A percentile compares a stretch with the other conserved stretches of the same genome.
These are phyloP conservation scores for Parapristionchus giblindavisi DNA, from an alignment of 2,888 invertebrate genomes.

Conservation along the genomic window DNA sequence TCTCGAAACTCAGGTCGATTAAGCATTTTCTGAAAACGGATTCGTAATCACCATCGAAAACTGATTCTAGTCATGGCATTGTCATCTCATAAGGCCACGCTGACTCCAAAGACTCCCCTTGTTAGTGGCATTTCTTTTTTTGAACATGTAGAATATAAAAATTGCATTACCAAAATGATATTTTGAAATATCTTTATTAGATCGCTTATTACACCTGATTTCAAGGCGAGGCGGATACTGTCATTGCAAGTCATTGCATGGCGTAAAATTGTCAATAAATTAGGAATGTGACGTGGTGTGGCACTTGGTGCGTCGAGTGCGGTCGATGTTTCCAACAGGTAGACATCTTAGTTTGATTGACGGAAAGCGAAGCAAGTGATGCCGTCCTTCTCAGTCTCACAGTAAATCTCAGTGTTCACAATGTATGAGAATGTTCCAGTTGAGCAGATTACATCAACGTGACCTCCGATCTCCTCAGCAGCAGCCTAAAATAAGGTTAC, in stretches of 20 bases:
- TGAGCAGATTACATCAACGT: conserved; percentile 66
- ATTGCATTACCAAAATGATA: too few species aligned
- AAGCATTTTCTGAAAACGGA: too few species aligned
- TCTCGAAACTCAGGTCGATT: too few species aligned
- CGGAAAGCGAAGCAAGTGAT: conserved; percentile 67
- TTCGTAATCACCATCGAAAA: too few species aligned
- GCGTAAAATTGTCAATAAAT: background rate
- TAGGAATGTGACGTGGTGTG: background rate
- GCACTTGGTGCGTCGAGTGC: conserved; percentile 27
- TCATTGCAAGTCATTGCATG: background rate
- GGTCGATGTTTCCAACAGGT: conserved; percentile 1
- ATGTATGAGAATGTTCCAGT: conserved; percentile 65
- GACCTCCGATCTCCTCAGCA: conserved; percentile 45
- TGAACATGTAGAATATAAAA: too few species aligned
- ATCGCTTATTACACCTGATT: conserved; percentile 33
- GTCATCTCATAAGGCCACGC: too few species aligned
- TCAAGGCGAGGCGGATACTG: too few species aligned
- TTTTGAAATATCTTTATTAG: too few species aligned
- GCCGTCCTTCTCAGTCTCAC: conserved; percentile 57
- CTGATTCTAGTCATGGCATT: too few species aligned
- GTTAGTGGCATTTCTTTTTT: too few species aligned
- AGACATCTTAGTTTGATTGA: conserved; percentile 52
- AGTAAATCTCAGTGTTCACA: conserved; percentile 60
- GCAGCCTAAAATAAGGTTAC: conserved; percentile 25
- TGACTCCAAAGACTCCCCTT: too few species aligned